Conservation (phyloP, 2,113 vertebrate species). For the Mesitornis unicolor region DNA sequence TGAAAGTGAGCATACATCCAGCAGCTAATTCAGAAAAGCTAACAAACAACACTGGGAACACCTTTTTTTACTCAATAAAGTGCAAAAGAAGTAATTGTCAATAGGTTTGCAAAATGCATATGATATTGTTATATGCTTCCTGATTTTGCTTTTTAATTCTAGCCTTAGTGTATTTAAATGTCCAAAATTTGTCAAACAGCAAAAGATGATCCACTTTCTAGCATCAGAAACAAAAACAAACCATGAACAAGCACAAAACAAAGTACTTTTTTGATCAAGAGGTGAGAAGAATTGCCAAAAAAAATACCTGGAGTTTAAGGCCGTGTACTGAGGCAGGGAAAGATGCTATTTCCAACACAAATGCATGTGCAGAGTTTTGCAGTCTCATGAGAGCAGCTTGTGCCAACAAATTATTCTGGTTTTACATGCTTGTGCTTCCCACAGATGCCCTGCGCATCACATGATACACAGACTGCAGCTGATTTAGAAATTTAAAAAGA, state of each 20-base stretch:
- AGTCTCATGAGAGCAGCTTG: neutral
- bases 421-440: slow-evolving; percentile 41
- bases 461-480: neutral
- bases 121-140: neutral
- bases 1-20: neutral
- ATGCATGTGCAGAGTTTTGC: neutral
- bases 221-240: neutral
- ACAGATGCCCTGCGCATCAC: slow-evolving; percentile 15
- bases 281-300: neutral
- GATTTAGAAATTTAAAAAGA: neutral
- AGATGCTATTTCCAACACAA: slow-evolving; percentile 8
- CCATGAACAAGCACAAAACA: neutral
- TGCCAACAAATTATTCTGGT: slow-evolving; percentile 58
- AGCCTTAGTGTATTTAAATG: neutral
- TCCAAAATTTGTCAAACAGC: neutral
- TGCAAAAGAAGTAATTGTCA: neutral
- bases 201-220: neutral
- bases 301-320: neutral
- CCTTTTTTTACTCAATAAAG: neutral
- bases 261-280: neutral
- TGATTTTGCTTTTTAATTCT: neutral
- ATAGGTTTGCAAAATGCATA: neutral
- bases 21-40: neutral
- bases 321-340: neutral
- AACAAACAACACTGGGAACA: neutral